phyloP scores from a whole-genome alignment of 2,113 vertebrate species.

The Aphyosemion australe region DNA sequence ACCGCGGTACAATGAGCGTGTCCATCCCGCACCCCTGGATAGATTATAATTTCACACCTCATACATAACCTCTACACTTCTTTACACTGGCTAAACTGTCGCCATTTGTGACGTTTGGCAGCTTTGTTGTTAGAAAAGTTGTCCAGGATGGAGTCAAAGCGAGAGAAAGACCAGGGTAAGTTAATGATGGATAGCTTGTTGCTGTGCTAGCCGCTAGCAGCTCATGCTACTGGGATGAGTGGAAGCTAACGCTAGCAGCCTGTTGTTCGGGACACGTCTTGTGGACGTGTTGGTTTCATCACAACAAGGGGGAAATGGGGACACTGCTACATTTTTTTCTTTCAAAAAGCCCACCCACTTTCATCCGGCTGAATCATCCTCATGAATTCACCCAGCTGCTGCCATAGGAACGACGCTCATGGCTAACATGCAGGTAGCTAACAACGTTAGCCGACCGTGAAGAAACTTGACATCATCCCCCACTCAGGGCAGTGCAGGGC shows the following conservation, averaged over 20 bases:
- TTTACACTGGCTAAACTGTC: slow-evolving; percentile 5
- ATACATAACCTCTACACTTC: slow-evolving; percentile 6
- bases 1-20: slow-evolving; percentile 30
- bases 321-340: neutral
- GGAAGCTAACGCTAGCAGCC: slow-evolving; percentile 12
- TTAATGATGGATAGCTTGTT: slow-evolving; percentile 57
- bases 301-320: neutral
- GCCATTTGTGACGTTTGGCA: neutral
- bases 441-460: slow-evolving; percentile 3
- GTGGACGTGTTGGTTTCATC: slow-evolving; percentile 8
- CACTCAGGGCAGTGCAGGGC: too few relatives aligned
- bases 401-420: neutral
- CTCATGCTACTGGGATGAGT: slow-evolving; percentile 18
- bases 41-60: slow-evolving; percentile 39
- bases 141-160: slow-evolving; percentile 76
- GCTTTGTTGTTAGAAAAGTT: slow-evolving; percentile 23
- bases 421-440: slow-evolving; percentile 20
- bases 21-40: slow-evolving; percentile 47
- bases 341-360: slow-evolving; percentile 36
- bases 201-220: slow-evolving; percentile 59
- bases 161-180: slow-evolving; percentile 81
- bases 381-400: slow-evolving; percentile 15
- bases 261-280: slow-evolving; percentile 14
- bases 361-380: slow-evolving; percentile 33
- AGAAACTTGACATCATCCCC: neutral